These are phyloP conservation scores for Neolamprologus toae DNA, from an alignment of 2,113 vertebrate species.

Conservation along the genomic window DNA sequence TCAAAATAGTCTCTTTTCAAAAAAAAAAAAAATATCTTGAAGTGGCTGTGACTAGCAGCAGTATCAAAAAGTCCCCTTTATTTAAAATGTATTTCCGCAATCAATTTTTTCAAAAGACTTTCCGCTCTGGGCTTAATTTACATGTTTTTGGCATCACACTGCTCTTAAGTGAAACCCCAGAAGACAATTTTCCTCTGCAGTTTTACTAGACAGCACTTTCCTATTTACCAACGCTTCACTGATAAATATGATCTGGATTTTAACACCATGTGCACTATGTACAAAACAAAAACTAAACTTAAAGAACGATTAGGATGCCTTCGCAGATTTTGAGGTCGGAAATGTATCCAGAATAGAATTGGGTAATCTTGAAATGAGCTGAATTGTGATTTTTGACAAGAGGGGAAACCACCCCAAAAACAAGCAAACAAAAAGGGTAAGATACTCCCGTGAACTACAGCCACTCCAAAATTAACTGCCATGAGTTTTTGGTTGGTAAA, in stretches of 20 bases:
- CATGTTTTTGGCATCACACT: not conserved
- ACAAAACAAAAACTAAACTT: not conserved
- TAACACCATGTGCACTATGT: not conserved
- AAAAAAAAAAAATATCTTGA: not conserved
- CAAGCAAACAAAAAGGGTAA: not conserved
- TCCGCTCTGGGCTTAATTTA: not conserved
- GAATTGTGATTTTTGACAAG: not conserved
- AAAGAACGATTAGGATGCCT: not conserved
- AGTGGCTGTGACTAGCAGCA: constrained; percentile 28
- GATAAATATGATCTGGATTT: not conserved
- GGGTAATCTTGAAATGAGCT: not conserved
- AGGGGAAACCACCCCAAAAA: not conserved
- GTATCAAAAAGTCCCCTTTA: not conserved
- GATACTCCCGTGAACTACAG: constrained; percentile 34
- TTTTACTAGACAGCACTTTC: not conserved
- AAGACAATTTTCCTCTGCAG: not conserved
- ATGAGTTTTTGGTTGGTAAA: constrained; percentile 24
- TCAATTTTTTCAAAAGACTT: not conserved
- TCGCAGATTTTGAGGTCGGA: not conserved
- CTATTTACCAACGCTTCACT: not conserved
- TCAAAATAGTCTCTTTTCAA: not conserved
- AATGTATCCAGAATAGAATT: not conserved
- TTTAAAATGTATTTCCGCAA: not conserved
- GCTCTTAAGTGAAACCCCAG: not conserved
- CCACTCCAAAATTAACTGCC: constrained; percentile 7